Evolutionary conservation across 2,797 vertebrate genomes (phyloP), one percentile per base, ranked within the genome.

Genomic region (Strix occidentalis): DNA sequence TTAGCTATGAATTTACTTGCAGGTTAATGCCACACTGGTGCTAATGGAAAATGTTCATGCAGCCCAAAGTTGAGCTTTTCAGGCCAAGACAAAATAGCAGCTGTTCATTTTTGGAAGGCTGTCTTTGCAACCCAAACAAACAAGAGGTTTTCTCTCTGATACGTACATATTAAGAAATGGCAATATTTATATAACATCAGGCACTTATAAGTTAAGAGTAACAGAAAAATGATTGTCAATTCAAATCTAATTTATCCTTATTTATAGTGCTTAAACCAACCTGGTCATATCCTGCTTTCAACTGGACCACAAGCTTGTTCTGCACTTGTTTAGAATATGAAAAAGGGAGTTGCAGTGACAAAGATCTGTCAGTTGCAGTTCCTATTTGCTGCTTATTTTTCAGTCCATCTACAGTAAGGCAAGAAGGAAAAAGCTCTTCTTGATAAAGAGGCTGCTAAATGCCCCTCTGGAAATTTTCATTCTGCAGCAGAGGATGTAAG

Each of bases 61-160:
- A 89, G 54, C 51, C 23, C 81, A 64, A 71, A 90, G 61, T 35
- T 63, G 65, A 74, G 66, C 17, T 88, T 68, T 82, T 80, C 56
- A 70, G 17, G 12, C 18, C 15, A 56, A 75, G 31, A 84, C 11
- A n/a, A 84, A 88, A 70, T 23, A 78, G 33, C 33, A 86, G 35
- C 51, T 75, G 37, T 29, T 86, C 18, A 4, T 6, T 3, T 84
- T 90, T 91, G 41, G 61, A 80, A 80, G 23, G 37, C 3, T 60
- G 17, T 63, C 11, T 77, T 84, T 77, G n/a, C 48, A 93, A 41
- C 9, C 26, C 77, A 48, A 89, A 48, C 6, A 80, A 16, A 29
- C 10, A 74, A 83, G 43, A 0, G 1, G 3, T 70, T 91, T 91
- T 83, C n/a, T 77, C 29, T 91, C 19, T 75, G 18, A 23, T 41